Evolutionary conservation across 2,113 vertebrate genomes (phyloP).

Genomic region (Antechinus stuartii): DNA sequence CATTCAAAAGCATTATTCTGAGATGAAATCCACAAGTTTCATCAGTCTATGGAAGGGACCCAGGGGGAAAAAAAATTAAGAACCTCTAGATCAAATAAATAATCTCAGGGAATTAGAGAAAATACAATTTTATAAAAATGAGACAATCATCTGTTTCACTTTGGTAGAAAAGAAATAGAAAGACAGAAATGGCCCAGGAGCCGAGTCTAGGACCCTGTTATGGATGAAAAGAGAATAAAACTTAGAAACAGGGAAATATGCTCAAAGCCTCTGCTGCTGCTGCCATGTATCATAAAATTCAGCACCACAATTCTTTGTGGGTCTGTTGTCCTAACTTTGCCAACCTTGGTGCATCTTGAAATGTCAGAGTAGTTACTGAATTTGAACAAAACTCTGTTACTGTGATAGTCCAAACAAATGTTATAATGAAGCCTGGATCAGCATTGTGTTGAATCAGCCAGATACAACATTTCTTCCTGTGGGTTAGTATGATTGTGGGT

Average conservation of each 20-base stretch:
- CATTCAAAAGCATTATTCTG: not conserved
- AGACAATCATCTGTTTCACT: not conserved
- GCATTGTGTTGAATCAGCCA: too few relatives aligned
- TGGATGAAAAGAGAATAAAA: not conserved
- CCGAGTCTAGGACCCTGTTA: not conserved
- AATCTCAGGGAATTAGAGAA: not conserved
- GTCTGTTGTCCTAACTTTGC: not conserved
- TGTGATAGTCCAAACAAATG: not conserved
- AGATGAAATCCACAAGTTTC: not conserved
- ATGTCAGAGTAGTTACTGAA: not conserved
- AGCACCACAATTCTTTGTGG: not conserved
- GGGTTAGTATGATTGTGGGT: not conserved
- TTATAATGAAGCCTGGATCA: too few relatives aligned
- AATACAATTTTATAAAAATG: not conserved
- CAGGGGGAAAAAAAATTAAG: not conserved
- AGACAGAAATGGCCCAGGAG: not conserved
- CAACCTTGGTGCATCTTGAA: too few relatives aligned
- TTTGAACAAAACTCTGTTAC: not conserved
- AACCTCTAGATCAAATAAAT: not conserved
- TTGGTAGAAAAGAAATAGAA: constrained; percentile 1
- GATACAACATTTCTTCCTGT: not conserved
- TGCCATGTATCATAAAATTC: not conserved
- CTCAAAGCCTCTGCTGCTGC: not conserved
- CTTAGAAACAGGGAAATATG: not conserved
- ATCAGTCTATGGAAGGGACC: not conserved